A percentile compares a stretch with the other conserved stretches of the same genome.
These are phyloP conservation scores for Physella acuta DNA, from an alignment of 1,140 invertebrate genomes.

Conservation along the genomic window DNA sequence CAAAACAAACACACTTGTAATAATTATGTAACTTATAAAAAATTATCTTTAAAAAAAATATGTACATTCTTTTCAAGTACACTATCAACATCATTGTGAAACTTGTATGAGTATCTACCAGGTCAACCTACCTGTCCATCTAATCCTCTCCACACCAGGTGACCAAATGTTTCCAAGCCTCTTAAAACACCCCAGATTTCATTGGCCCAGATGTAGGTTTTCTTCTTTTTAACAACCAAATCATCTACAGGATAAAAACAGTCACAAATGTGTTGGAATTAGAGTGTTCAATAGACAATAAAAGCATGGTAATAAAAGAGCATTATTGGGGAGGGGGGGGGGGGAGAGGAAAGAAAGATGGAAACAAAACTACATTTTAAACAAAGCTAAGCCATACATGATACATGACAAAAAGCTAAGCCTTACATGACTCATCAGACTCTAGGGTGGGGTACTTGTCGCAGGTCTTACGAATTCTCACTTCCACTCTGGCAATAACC, in stretches of 20 bases:
- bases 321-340: constrained; percentile 1
- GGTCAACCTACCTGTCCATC: constrained; percentile 40
- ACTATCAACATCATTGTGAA: too few species aligned
- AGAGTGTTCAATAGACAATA: too few species aligned
- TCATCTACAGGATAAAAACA: too few species aligned
- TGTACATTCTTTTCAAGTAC: too few species aligned
- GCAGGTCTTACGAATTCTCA: constrained; percentile 49
- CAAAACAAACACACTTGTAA: too few species aligned
- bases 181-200: constrained; percentile 54
- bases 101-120: too few species aligned
- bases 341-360: not conserved
- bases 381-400: not conserved
- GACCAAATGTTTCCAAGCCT: constrained; percentile 59
- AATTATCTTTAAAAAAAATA: not conserved
- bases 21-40: too few species aligned
- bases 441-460: constrained; percentile 42
- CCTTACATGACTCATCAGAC: constrained; percentile 57
- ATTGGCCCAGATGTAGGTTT: constrained; percentile 52
- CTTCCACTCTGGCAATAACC: constrained; percentile 35
- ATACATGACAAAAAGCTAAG: not conserved
- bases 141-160: constrained; percentile 48
- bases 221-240: constrained; percentile 59
- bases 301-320: not conserved
- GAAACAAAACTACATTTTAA: constrained; percentile 5
- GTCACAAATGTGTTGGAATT: too few species aligned